Base-by-base conservation (phyloP, 2,113 vertebrate species). In the Ahaetulla prasina region DNA sequence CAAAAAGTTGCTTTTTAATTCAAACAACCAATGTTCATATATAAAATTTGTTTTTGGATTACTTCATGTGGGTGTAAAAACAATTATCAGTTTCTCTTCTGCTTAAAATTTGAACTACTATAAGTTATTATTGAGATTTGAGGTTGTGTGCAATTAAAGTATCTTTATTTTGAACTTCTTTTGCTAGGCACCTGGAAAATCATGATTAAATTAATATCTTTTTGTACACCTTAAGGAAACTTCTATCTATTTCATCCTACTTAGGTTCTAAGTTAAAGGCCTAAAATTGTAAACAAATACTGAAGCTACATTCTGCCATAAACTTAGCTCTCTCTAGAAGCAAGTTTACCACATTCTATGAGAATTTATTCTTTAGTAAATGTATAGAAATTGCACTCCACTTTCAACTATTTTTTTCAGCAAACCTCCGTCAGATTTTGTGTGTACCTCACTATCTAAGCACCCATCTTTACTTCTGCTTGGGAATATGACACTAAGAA, bases 401-500 rank as follows among this genome's bases (percentile, higher is more conserved):
- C 20, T 88, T 92, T 74, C n/a, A 88, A 27, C 57, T 53, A 80
- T 11, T 88, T 45, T 88, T 80, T 12, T 35, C n/a, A 39, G 39
- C 10, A 14, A 74, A 16, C 7, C 47, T 80, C 8, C 22, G 3
- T 88, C 39, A 80, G 60, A 80, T 80, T 39, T 35, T 30, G 27
- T 14, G 23, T 27, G 14, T 30, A 30, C 12, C 45, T 14, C 25
- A 86, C 85, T 49, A 16, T 22, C 35, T 43, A 39, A 45, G 80
- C 80, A 23, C 39, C n/a, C 47, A 74, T 52, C 50, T 94, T 91
- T 92, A 1, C 87, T 16, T 94, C 22, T 0, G 23, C 92, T 93
- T 94, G 85, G 94, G 92, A 96, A 94, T 12, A 49, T 0, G 85
- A 94, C 87, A 96, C 95, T 63, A 14, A 88, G 94, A 91, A 97